Evolutionary conservation across 2,888 invertebrate species (phyloP), one percentile per base, ranked within the genome.

Genomic region (Cordilura impudica): DNA sequence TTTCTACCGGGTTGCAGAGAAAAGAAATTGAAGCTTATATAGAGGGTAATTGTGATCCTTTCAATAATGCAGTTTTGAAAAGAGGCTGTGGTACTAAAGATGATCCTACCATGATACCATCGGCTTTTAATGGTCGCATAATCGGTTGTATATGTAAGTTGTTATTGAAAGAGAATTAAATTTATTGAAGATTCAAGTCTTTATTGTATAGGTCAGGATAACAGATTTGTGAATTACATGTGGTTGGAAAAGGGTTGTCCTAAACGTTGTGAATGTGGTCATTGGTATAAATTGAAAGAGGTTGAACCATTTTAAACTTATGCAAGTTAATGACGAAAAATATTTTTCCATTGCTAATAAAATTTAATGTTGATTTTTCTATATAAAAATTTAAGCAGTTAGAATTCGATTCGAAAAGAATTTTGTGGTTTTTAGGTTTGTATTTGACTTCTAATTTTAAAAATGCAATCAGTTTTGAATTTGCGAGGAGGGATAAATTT

Each of bases 251-350:
- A 94, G 91, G 98, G 95, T 21, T 93, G 93, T 82, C 95, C 97
- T 60, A 95, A 95, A 87, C 94, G 98, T 83, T 99, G 98, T 88
- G 96, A 96, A 87, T 99, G 99, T 89, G 99, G 99, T 53, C 94
- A 97, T 89, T 98, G 96, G 96, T 98, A 96, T 91, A 96, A 96
- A 91, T 92, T 98, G 82, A 93, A 94, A 69, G 94, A 94, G 88
- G 94, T 94, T 89, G 54, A 75, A 43, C n/a, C 51, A 26, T 26
- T 51, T 39, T 39, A 39, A n/a, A 4, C 5, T 39, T 39, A n/a
- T n/a, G n/a, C n/a, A n/a, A n/a, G n/a, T n/a, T n/a, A n/a, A n/a
- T n/a, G n/a, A n/a, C n/a, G n/a, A n/a, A n/a, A n/a, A n/a, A n/a
- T n/a, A n/a, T n/a, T n/a, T n/a, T n/a, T n/a, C n/a, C n/a, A n/a